phyloP scores from a whole-genome alignment of 2,113 vertebrate genomes.

The Eurystomus gularis region DNA sequence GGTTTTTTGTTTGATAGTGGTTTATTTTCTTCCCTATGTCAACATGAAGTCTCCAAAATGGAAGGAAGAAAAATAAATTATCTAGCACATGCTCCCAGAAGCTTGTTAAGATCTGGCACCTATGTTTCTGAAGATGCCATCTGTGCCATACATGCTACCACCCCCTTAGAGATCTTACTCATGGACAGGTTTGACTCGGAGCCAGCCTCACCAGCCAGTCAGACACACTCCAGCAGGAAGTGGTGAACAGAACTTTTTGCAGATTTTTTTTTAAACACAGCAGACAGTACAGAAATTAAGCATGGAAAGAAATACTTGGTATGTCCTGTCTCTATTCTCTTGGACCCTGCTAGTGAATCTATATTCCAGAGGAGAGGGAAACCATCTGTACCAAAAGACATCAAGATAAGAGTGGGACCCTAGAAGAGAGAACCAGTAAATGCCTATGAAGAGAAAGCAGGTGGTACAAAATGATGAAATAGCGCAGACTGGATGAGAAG shows the following conservation, averaged over 20 bases:
- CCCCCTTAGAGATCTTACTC: constrained; percentile 17
- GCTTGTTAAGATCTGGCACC: not conserved
- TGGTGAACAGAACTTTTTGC: not conserved
- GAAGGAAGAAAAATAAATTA: not conserved
- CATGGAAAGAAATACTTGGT: not conserved
- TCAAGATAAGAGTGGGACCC: not conserved
- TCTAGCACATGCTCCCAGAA: not conserved
- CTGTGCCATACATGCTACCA: not conserved
- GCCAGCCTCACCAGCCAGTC: not conserved
- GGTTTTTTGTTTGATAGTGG: not conserved
- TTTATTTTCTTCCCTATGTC: fast-evolving
- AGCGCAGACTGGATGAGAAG: not conserved
- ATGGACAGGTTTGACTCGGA: not conserved
- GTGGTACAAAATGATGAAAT: not conserved
- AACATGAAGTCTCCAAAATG: not conserved
- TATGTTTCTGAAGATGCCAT: not conserved
- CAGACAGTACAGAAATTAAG: not conserved
- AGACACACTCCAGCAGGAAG: not conserved
- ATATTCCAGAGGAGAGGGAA: not conserved
- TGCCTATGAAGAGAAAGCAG: not conserved
- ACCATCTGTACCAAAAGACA: not conserved
- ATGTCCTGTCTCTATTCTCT: not conserved
- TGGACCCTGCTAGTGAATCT: not conserved
- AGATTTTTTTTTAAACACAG: not conserved
- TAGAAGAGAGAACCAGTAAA: not conserved